phyloP scores from a whole-genome alignment of 2,888 invertebrate genomes.

The Agriotes lineatus region DNA sequence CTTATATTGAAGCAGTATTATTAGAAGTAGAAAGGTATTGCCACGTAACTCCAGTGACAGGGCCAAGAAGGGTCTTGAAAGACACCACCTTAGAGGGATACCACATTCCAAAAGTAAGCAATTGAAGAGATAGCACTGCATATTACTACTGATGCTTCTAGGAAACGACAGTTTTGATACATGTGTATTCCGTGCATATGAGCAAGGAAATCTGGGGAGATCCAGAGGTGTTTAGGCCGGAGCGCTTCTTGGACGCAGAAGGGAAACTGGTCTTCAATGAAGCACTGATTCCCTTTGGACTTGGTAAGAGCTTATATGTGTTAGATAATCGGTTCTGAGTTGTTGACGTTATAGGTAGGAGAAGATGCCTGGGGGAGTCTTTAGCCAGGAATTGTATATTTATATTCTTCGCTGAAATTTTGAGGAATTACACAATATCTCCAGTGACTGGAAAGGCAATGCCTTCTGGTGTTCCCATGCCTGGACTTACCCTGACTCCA shows the following conservation, averaged over 20 bases:
- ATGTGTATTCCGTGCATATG: slow-evolving; percentile 68
- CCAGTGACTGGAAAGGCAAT: slow-evolving; percentile 62
- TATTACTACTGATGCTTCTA: slow-evolving; percentile 45
- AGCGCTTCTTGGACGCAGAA: slow-evolving; percentile 70
- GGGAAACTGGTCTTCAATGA: slow-evolving; percentile 59
- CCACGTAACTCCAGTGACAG: slow-evolving; percentile 66
- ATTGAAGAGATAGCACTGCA: neutral
- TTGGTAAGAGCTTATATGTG: slow-evolving; percentile 57
- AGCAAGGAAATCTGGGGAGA: slow-evolving; percentile 72
- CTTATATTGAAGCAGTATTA: slow-evolving; percentile 70
- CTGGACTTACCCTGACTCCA: slow-evolving; percentile 71
- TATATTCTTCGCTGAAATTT: slow-evolving; percentile 71
- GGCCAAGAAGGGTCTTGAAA: slow-evolving; percentile 68
- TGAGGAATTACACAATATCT: slow-evolving; percentile 70
- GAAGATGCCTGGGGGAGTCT: slow-evolving; percentile 76
- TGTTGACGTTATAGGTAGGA: slow-evolving; percentile 67
- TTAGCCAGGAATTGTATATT: slow-evolving; percentile 74
- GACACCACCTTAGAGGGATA: slow-evolving; percentile 71
- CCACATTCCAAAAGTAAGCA: slow-evolving; percentile 60
- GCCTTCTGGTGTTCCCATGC: slow-evolving; percentile 65
- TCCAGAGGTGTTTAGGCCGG: slow-evolving; percentile 74
- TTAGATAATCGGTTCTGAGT: neutral
- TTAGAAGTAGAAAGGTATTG: slow-evolving; percentile 68
- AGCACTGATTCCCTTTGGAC: slow-evolving; percentile 62
- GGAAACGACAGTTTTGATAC: slow-evolving; percentile 61